These are phyloP conservation scores for Bubo scandiacus DNA, from an alignment of 2,113 vertebrate species.

Conservation along the genomic window DNA sequence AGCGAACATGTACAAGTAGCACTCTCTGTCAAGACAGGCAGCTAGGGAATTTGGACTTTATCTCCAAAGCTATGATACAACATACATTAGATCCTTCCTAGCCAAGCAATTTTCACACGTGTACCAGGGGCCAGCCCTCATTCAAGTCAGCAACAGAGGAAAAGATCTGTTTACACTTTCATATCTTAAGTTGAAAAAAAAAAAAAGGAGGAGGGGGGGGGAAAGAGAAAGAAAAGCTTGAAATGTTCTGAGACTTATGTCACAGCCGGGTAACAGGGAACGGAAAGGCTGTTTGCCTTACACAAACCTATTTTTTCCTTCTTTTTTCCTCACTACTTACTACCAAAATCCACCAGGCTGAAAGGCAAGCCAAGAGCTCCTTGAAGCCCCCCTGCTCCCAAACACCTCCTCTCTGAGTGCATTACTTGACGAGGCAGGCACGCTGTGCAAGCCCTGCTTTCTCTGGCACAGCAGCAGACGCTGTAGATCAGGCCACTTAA, in stretches of 20 bases:
- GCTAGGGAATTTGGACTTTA: background rate
- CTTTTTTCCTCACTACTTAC: background rate
- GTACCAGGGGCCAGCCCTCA: slow-evolving; percentile 5
- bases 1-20: background rate
- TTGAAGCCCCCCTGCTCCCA: background rate
- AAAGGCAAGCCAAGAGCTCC: background rate
- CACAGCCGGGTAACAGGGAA: background rate
- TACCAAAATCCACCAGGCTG: background rate
- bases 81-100: background rate
- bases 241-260: background rate
- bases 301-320: background rate
- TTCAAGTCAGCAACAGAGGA: slow-evolving; percentile 23
- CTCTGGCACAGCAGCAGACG: background rate
- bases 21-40: background rate
- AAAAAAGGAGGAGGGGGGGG: background rate
- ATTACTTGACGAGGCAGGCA: background rate
- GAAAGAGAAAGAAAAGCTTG: background rate
- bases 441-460: background rate
- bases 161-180: slow-evolving; percentile 20
- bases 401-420: background rate
- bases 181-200: background rate
- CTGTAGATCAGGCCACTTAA: background rate
- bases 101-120: slow-evolving; percentile 33
- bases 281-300: background rate
- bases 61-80: background rate